These are phyloP conservation scores for Drosophila algonquin DNA, from an alignment of 2,888 invertebrate species.

Conservation along the genomic window DNA sequence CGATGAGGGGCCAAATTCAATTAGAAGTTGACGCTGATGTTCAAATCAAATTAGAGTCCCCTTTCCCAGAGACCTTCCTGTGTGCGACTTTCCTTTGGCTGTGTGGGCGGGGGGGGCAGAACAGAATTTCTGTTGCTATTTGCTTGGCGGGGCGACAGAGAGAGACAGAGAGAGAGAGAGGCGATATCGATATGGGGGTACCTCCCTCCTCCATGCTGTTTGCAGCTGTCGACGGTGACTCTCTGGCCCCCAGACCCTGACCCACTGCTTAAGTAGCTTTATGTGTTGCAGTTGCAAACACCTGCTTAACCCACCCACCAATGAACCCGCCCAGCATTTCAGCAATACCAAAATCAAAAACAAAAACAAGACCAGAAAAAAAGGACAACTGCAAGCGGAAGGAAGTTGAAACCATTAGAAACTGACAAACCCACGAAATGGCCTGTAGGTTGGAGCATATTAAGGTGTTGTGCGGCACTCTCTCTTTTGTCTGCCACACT, in stretches of 20 bases:
- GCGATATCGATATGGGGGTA: conserved; percentile 4
- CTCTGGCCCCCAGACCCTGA: not conserved
- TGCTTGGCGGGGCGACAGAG: conserved; percentile 9
- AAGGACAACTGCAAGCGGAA: conserved; percentile 69
- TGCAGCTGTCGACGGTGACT: not conserved
- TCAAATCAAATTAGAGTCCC: conserved; percentile 68
- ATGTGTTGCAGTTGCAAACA: conserved; percentile 40
- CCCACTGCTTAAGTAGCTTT: conserved; percentile 53
- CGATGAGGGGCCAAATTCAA: conserved; percentile 62
- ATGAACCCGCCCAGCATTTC: conserved; percentile 11
- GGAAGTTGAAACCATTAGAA: conserved; percentile 80
- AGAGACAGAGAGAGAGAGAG: not conserved
- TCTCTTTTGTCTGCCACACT: conserved; percentile 4
- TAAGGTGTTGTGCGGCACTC: conserved; percentile 18
- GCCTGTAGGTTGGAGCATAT: conserved; percentile 7
- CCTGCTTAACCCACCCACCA: conserved; percentile 25
- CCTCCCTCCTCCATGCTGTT: not conserved
- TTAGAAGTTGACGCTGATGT: conserved; percentile 69
- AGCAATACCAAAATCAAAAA: conserved; percentile 26
- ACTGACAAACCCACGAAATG: conserved; percentile 57
- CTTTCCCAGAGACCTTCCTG: conserved; percentile 5
- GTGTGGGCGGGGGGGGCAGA: not conserved
- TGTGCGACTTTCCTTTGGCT: not conserved
- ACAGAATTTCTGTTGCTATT: not conserved
- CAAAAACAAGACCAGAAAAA: conserved; percentile 6